Conservation (phyloP, 2,888 invertebrate genomes). For the Tanypteryx hageni region DNA sequence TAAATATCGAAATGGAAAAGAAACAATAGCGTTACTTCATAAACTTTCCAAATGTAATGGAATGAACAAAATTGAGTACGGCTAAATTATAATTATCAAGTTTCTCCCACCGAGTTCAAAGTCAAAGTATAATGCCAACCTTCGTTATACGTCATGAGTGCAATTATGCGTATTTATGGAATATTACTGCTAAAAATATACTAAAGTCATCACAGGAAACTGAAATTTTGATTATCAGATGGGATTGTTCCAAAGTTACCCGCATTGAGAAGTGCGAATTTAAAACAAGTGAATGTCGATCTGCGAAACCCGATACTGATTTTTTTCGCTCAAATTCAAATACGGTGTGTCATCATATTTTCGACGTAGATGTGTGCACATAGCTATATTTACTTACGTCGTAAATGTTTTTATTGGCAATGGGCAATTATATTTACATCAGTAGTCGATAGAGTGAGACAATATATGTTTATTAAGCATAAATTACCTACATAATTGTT, state of each 20-base stretch:
- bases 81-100: background rate
- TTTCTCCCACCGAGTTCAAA: background rate
- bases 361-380: no score
- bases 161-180: background rate
- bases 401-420: no score
- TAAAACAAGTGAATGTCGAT: conserved; percentile 1
- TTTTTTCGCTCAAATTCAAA: background rate
- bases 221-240: conserved; percentile 39
- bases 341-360: background rate
- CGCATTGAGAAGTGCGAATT: conserved; percentile 52
- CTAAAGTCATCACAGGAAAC: background rate
- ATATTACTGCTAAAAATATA: background rate
- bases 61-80: background rate
- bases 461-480: conserved; percentile 61
- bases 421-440: no score
- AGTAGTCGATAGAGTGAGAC: background rate
- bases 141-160: background rate
- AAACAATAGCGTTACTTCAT: background rate
- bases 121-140: background rate
- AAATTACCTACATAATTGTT: conserved; percentile 62
- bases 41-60: background rate
- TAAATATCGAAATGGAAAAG: background rate
- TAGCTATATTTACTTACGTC: no score
- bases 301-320: background rate
- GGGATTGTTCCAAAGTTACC: conserved; percentile 4